Conservation (phyloP, 1,140 invertebrate species). For the Ganaspis sp. region DNA sequence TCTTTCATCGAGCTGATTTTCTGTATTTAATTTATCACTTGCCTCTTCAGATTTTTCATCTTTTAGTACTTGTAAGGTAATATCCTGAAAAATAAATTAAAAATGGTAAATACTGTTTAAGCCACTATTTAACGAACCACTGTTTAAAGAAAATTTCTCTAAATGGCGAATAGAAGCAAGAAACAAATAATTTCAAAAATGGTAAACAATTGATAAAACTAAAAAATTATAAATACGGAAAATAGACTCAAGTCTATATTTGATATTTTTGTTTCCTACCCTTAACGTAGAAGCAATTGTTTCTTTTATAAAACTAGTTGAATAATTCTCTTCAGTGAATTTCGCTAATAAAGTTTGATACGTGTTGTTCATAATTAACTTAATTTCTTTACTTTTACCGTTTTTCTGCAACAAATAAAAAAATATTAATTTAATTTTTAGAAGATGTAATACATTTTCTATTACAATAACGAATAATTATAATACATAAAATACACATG, state of each 20-base stretch:
- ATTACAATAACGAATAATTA: too few relatives aligned
- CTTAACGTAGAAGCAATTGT: slow-evolving; percentile 62
- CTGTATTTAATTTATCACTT: slow-evolving; percentile 30
- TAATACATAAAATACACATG: too few relatives aligned
- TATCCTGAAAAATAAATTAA: slow-evolving; percentile 52
- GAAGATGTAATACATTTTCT: too few relatives aligned
- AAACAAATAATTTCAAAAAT: too few relatives aligned
- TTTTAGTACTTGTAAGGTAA: slow-evolving; percentile 63
- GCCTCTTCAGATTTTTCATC: slow-evolving; percentile 46
- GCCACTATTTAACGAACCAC: too few relatives aligned
- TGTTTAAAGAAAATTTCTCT: too few relatives aligned
- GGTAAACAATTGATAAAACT: too few relatives aligned
- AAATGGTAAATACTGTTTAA: background rate
- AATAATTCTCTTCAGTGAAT: slow-evolving; percentile 62
- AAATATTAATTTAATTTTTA: too few relatives aligned
- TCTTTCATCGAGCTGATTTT: background rate
- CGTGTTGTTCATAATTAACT: slow-evolving; percentile 65
- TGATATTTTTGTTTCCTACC: slow-evolving; percentile 48
- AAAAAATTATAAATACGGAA: too few relatives aligned
- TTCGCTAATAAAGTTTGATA: slow-evolving; percentile 60
- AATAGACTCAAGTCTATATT: too few relatives aligned
- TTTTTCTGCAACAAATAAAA: slow-evolving; percentile 47
- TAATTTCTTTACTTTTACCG: slow-evolving; percentile 62
- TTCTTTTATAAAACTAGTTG: slow-evolving; percentile 59
- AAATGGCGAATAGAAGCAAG: slow-evolving; percentile 28